Base-by-base conservation (phyloP, 2,888 invertebrate genomes). In the Caenorhabditis sp. region DNA sequence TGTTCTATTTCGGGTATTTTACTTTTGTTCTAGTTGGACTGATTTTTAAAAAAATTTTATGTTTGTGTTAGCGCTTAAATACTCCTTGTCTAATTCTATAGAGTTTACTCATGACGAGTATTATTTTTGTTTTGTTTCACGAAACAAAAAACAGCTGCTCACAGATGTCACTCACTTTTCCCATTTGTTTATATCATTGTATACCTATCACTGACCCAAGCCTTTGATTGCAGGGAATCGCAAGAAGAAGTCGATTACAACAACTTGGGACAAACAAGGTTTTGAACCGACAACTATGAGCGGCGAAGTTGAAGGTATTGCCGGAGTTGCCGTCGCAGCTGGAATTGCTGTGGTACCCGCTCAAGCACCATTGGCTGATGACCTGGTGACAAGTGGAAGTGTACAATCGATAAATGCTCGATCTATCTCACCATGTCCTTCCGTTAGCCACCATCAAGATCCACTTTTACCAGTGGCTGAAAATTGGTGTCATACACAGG, bases 401-500 rank as follows among this genome's bases (percentile, higher is more conserved):
- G 17, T 56, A 8, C 56, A 56, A 3, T 56, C 56, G 17, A 56
- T 56, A 14, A 23, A 63, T 36, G 60, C 63, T 8, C 66, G 78
- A 21, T 61, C 77, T 0, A 23, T 69, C 14, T 79, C 79, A 7
- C 79, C 79, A 17, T 58, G 70, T 49, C 65, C 79, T 21, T 66
- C 70, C 5, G 64, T 65, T 10, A 63, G 67, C 21, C 53, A 69
- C 57, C 59, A 65, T 38, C 60, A 67, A n/a, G 81, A 83, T 62
- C 76, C 80, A 14, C 65, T 78, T 43, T 73, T 83, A 89, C 97
- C 97, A 88, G 95, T 97, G 86, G 97, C 97, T 77, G 97, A 99
- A 91, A 97, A 97, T 91, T 99, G 97, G 97, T 99, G 97, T 92
- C 97, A 97, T 90, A 99, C 97, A 10, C 81, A 83, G 80, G 84